phyloP scores from a whole-genome alignment of 2,888 invertebrate genomes.

The Harpalus rubripes region DNA sequence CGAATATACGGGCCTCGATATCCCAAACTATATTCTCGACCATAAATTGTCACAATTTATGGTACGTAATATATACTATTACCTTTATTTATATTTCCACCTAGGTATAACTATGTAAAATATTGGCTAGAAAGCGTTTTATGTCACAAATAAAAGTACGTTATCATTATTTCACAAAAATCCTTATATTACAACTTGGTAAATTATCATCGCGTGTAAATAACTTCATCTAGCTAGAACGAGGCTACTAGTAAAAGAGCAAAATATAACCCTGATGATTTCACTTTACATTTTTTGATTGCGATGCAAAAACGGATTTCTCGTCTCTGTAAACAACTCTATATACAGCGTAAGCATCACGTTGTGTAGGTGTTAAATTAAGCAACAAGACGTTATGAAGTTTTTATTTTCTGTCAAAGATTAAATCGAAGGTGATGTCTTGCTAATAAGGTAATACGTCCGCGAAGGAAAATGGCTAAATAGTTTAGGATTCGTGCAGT shows the following conservation, averaged over 20 bases:
- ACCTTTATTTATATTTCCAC: no score
- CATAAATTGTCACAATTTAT: no score
- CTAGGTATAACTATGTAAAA: background rate
- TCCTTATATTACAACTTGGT: background rate
- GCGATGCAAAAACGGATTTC: conserved; percentile 40
- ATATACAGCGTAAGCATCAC: conserved; percentile 23
- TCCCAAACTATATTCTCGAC: no score
- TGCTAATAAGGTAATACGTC: conserved; percentile 28
- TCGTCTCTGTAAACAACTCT: conserved; percentile 55
- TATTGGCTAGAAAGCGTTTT: background rate
- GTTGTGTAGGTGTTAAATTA: conserved; percentile 41
- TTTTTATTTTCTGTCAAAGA: conserved; percentile 50
- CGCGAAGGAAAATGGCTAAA: conserved; percentile 15
- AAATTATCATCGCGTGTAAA: background rate
- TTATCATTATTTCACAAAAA: background rate
- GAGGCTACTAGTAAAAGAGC: conserved; percentile 45
- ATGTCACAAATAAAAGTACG: background rate
- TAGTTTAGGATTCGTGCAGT: no score
- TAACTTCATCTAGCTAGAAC: conserved; percentile 7
- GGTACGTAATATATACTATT: no score
- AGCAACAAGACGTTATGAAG: conserved; percentile 21
- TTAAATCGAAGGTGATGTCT: conserved; percentile 42
- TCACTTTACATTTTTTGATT: conserved; percentile 39
- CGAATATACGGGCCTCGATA: no score
- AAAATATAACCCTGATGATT: conserved; percentile 41